These are phyloP conservation scores for Agrochola circellaris DNA, from an alignment of 2,888 invertebrate species.

Conservation along the genomic window DNA sequence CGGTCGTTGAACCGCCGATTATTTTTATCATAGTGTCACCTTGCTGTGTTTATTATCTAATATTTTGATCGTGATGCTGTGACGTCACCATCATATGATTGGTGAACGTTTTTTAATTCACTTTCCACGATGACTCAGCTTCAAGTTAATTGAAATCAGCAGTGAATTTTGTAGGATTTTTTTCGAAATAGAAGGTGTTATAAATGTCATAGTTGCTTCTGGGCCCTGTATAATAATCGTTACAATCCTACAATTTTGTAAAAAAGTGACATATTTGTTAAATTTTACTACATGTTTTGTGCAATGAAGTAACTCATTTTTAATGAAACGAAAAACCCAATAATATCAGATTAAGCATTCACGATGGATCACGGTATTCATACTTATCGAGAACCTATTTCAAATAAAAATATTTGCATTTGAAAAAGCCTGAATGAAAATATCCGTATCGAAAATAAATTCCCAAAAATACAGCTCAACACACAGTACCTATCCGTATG, in stretches of 20 bases:
- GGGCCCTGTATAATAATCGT: no score
- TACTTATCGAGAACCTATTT: background rate
- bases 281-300: no score
- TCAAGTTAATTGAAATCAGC: background rate
- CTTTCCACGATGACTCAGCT: conserved; percentile 19
- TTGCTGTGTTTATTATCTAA: conserved; percentile 73
- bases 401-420: no score
- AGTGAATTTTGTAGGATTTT: background rate
- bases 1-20: conserved; percentile 74
- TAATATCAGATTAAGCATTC: background rate
- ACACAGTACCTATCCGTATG: background rate
- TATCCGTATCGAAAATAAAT: conserved; percentile 1
- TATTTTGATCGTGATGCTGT: conserved; percentile 61
- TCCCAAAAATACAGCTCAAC: conserved; percentile 10
- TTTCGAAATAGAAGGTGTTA: background rate
- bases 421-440: conserved; percentile 5
- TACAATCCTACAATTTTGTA: no score
- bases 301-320: background rate
- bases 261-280: no score
- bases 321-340: background rate
- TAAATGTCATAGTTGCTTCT: background rate
- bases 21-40: conserved; percentile 76
- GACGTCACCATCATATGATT: conserved; percentile 64
- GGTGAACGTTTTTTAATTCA: conserved; percentile 38
- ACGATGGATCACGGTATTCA: background rate